Evolutionary conservation across 92 coral and sea anemone species (phyloP), one percentile per base, ranked within the genome.

Genomic region (Heteractis magnifica): DNA sequence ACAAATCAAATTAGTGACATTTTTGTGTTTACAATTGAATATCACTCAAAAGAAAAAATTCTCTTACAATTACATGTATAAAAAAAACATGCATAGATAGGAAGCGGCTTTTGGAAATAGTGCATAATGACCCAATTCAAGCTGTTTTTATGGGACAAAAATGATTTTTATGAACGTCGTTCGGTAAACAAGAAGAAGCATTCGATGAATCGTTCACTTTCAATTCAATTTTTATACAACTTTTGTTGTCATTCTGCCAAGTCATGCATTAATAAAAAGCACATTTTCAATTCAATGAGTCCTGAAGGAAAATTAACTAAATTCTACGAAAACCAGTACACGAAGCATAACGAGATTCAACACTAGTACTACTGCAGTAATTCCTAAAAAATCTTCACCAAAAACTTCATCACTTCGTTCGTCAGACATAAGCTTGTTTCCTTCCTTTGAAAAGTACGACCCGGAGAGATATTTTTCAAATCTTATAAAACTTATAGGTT

Each of bases 361-460:
- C 15, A 21, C 44, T 8, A 21, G 4, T 68, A 21, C 6, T 68
- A 23, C 49, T 11, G 3, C 49, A 68, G 14, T 68, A 68, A 20
- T 68, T 23, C 10, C 6, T 21, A 8, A 23, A 23, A 21, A 68
- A 9, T n/a, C 9, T 26, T 26, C 1, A 23, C 6, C 11, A 6
- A 21, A 23, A 68, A 23, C 49, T 68, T 26, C 10, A 68, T 5
- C 48, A 68, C 49, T 68, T 20, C 49, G 44, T 68, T 23, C 49
- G 73, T 21, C 73, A 49, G n/a, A 72, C 50, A 41, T 16, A 74
- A 34, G 44, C 44, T 34, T 34, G 44, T 16, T 49, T 49, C 49
- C 34, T 74, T 74, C 10, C 78, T 72, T 72, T 72, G 19, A 60
- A 60, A 62, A 65, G 34, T 48, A 15, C 65, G 44, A 77, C 65